A percentile compares a stretch with the other conserved stretches of the same genome.
These are phyloP conservation scores for Carabus problematicus DNA, from an alignment of 2,888 invertebrate genomes.

Conservation along the genomic window DNA sequence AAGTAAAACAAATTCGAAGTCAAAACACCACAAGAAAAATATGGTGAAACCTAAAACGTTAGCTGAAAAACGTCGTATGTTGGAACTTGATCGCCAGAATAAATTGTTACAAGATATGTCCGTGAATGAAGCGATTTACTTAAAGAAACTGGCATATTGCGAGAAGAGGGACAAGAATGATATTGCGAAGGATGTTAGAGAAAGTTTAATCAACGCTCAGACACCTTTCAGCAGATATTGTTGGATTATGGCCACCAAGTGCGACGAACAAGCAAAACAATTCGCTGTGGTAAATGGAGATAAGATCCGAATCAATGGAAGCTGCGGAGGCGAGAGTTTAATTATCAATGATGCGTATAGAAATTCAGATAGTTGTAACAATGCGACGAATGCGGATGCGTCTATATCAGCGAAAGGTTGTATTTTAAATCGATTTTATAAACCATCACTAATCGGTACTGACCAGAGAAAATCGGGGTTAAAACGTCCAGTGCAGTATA, in stretches of 20 bases:
- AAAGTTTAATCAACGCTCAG: constrained; percentile 55
- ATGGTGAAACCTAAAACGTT: constrained; percentile 61
- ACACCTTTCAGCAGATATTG: constrained; percentile 57
- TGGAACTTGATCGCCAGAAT: constrained; percentile 54
- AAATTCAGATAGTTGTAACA: not conserved
- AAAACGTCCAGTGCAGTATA: constrained; percentile 61
- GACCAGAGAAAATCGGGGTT: constrained; percentile 51
- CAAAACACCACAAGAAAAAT: constrained; percentile 48
- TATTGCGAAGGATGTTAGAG: constrained; percentile 58
- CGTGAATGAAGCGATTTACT: constrained; percentile 57
- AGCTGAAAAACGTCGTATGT: constrained; percentile 61
- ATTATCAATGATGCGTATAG: constrained; percentile 2
- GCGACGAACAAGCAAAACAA: constrained; percentile 36
- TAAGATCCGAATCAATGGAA: constrained; percentile 44
- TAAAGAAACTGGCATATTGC: constrained; percentile 42
- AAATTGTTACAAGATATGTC: constrained; percentile 59
- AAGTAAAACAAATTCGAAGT: constrained; percentile 30
- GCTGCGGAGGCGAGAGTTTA: constrained; percentile 42
- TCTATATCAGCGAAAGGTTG: not conserved
- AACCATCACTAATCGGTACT: constrained; percentile 10
- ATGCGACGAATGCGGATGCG: not conserved
- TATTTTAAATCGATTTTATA: constrained; percentile 1
- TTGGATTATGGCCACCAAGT: constrained; percentile 51
- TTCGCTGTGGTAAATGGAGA: constrained; percentile 40
- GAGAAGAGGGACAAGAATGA: constrained; percentile 52